Evolutionary conservation across 2,113 vertebrate genomes (phyloP), one percentile per base, ranked within the genome.

Genomic region (Montifringilla adamsi): DNA sequence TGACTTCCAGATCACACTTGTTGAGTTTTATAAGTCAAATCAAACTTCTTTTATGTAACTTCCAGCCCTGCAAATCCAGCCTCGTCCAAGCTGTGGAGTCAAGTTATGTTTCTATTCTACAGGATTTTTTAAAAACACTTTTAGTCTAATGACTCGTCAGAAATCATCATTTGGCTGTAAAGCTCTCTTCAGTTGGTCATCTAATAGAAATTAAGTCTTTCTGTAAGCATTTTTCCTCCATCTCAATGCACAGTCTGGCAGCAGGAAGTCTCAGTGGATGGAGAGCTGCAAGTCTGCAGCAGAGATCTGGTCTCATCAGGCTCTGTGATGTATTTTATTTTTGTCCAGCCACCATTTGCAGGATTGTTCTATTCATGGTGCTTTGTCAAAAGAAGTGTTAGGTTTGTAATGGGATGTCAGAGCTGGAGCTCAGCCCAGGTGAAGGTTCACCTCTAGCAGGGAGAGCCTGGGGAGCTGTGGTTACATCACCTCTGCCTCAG

Each of bases 1-100:
- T 91, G 80, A 94, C 74, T 96, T 97, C 93, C 96, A 97, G 95
- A 97, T 95, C 90, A 44, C 39, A 83, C 94, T 94, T 81, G 62
- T 43, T 94, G 89, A 94, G 53, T 91, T 96, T 96, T 95, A 87
- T 60, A 94, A 78, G 67, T 90, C 56, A 49, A 88, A 95, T 93
- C 85, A 69, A 95, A 68, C 78, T 85, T 84, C 70, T 84, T 96
- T 92, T 53, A 70, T 92, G 75, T 94, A 37, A 58, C 77, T 94
- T 90, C 66, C 83, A 84, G 70, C 47, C 59, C 50, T 91, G 77
- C 46, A 94, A 78, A 83, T 68, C 83, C 68, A 91, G 35, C 53
- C 69, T 82, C 15, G 15, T 75, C 58, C 62, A 69, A 47, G 55
- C 68, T 77, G 35, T 60, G 30, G 50, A 68, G 17, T 63, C 46